Evolutionary conservation across 1,140 invertebrate species (phyloP).

Genomic region (Zaprionus tsacasi): DNA sequence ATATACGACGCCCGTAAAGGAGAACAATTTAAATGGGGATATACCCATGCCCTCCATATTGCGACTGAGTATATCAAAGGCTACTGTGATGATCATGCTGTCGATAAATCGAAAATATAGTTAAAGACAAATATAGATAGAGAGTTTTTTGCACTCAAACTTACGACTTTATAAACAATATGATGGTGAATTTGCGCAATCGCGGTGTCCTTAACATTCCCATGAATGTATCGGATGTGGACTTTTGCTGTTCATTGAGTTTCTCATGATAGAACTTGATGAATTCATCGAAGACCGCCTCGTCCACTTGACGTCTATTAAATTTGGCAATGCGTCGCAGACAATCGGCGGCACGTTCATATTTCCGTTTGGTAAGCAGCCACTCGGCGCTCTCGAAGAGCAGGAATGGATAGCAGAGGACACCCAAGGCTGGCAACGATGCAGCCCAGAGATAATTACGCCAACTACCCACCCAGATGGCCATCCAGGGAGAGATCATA

Average conservation of each 20-base stretch:
- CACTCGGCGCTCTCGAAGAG: slow-evolving; percentile 88
- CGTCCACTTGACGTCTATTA: slow-evolving; percentile 85
- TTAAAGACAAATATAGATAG: not conserved
- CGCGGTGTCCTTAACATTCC: slow-evolving; percentile 85
- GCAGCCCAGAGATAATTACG: slow-evolving; percentile 85
- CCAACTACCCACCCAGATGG: slow-evolving; percentile 85
- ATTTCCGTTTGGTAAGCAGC: slow-evolving; percentile 86
- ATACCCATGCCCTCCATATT: slow-evolving; percentile 86
- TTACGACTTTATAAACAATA: slow-evolving; percentile 87
- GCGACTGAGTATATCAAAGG: slow-evolving; percentile 87
- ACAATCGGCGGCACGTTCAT: slow-evolving; percentile 85
- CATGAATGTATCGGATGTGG: slow-evolving; percentile 75
- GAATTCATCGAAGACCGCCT: slow-evolving; percentile 84
- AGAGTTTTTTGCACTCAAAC: slow-evolving; percentile 32
- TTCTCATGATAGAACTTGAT: slow-evolving; percentile 68
- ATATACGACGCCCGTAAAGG: slow-evolving; percentile 85
- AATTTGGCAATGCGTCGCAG: slow-evolving; percentile 86
- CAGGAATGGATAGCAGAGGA: slow-evolving; percentile 84
- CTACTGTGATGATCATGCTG: slow-evolving; percentile 87
- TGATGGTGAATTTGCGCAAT: slow-evolving; percentile 85
- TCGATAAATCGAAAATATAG: not conserved
- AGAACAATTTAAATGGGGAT: slow-evolving; percentile 86
- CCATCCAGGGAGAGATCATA: slow-evolving; percentile 86
- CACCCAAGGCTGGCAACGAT: slow-evolving; percentile 84
- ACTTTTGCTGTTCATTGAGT: slow-evolving; percentile 42